Evolutionary conservation across 2,797 vertebrate genomes (phyloP), one percentile per base, ranked within the genome.

Genomic region (Characodon lateralis): DNA sequence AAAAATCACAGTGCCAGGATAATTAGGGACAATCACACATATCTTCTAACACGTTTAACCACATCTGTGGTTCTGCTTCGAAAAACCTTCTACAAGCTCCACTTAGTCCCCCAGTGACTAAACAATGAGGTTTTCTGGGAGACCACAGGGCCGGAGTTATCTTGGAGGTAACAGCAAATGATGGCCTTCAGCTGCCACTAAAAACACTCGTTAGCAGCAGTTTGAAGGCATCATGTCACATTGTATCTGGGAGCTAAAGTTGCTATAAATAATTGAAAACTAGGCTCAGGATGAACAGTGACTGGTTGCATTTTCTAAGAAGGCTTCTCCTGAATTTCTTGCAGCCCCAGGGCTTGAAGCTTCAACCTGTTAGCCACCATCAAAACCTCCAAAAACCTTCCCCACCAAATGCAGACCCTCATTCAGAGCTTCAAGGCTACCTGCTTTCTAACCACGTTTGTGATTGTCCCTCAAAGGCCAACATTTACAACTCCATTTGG

Each of bases 121-220:
- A 70, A 79, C 31, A 58, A 80, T n/a, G 20, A 26, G 72, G 71
- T 76, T 87, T 87, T 70, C 56, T 5, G 63, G 26, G 55, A 51
- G 70, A 82, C 87, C 87, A 73, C 80, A 78, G 22, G 72, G 43
- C 85, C 85, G 78, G 79, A 89, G 74, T 77, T 78, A 68, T 56
- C 59, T 71, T 71, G 72, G 80, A 53, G 89, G 84, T 78, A 66
- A 12, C 16, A 56, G 56, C 43, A 61, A 79, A 85, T 80, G 58
- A 82, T 7, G 48, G 70, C 80, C 58, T 83, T 72, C 51, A 78
- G 84, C 78, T 70, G 80, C 77, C 75, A 78, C 39, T 72, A 65
- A 73, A 72, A 66, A 53, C 0, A 2, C 69, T 78, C 74, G 58
- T 63, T 41, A 63, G 39, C 43, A 22, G 22, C 1, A 13, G 50